Conservation (phyloP, 2,113 vertebrate species). For the Arizona elegans region DNA sequence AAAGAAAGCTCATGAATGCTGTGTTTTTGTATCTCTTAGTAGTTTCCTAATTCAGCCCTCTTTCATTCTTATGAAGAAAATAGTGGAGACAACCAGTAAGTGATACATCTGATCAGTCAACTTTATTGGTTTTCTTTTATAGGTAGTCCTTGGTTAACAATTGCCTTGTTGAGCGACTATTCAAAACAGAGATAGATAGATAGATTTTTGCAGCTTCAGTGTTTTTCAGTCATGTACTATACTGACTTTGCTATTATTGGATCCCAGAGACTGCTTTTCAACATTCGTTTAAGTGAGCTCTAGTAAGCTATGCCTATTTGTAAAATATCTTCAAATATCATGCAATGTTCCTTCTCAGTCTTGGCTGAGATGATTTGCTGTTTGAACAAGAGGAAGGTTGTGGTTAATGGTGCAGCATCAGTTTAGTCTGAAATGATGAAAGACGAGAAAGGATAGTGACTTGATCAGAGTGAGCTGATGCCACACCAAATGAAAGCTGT, state of each 20-base stretch:
- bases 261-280: not conserved
- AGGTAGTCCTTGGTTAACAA: not conserved
- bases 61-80: slow-evolving; percentile 46
- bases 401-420: not conserved
- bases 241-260: not conserved
- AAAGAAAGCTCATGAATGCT: slow-evolving; percentile 33
- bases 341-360: not conserved
- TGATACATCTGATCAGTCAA: slow-evolving; percentile 46
- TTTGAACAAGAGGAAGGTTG: not conserved
- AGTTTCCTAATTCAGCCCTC: slow-evolving; percentile 43
- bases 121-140: slow-evolving; percentile 35
- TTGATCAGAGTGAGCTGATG: not conserved
- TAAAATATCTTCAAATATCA: not conserved
- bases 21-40: slow-evolving; percentile 49
- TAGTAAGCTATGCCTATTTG: not conserved
- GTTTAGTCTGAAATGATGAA: not conserved
- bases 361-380: not conserved
- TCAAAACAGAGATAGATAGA: not conserved
- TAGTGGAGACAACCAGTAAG: slow-evolving; percentile 46
- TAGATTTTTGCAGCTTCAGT: not conserved
- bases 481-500: not conserved
- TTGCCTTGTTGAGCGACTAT: not conserved
- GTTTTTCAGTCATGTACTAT: not conserved
- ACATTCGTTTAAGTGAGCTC: not conserved
- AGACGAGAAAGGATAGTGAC: not conserved